Base-by-base conservation (phyloP, 1,140 invertebrate species). In the Trypoxylus dichotomus region DNA sequence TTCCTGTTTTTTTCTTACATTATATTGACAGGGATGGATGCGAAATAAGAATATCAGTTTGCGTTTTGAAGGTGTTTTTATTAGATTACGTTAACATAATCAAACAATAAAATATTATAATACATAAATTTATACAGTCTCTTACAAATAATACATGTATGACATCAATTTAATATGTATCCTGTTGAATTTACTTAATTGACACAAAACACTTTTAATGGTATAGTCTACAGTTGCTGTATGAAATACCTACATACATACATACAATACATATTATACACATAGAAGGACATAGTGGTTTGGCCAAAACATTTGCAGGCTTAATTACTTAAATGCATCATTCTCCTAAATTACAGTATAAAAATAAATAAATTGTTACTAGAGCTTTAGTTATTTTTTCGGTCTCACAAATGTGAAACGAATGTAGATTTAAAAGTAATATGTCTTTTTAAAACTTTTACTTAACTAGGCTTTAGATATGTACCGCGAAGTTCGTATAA, bases 291-390 rank as follows among this genome's bases (percentile, higher is more conserved):
- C 7, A 54, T 68, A 68, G 13, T 11, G 60, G 2, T 68, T 68
- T 27, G 24, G 60, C 24, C 21, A 29, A 27, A 24, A 58, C 21
- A 10, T 27, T 29, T 68, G 13, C 60, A 68, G 60, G 24, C 60
- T 68, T 68, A 68, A 68, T 27, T 68, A 29, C 27, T 24, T 68
- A 68, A 68, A 68, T 68, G 60, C 60, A 24, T 68, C 21, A 68
- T 68, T 68, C 27, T 19, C 60, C 60, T 29, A 27, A 68, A 68
- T 68, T 68, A 68, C 60, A 68, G 60, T 68, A 68, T 68, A 68
- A 68, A 68, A 68, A 68, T 68, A 68, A 68, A 68, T 68, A 68
- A 68, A 68, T 68, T 29, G 60, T 68, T 27, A 29, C 60, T 68
- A 68, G 60, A 27, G 24, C 15, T 68, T 68, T 68, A 68, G 11